Evolutionary conservation across 2,113 vertebrate genomes (phyloP), one percentile per base, ranked within the genome.

Genomic region (Pangasianodon gigas): DNA sequence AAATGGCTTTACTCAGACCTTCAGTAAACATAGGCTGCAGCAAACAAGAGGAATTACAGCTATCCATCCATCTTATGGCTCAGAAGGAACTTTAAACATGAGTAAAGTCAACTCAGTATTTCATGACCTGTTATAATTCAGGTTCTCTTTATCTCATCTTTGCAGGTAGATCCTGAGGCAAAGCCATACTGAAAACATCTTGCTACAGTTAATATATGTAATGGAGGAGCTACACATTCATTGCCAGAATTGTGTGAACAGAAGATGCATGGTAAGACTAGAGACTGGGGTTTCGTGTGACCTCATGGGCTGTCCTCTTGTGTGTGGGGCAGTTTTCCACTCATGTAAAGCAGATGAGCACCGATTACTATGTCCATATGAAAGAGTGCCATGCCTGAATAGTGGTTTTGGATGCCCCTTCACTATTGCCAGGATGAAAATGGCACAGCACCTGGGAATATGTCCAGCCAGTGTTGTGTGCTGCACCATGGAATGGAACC

Each of bases 401-500:
- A 96, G 92, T 88, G 97, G 95, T 51, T 99, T 99, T 85, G 98
- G 98, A 85, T 99, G 98, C 94, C 98, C 98, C 1, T 99, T 99
- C 94, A 94, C 93, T 48, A 94, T 99, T 88, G 90, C 96, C 6
- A 96, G 98, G 94, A 96, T 97, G 94, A 98, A 98, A 95, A 97
- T 99, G 92, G 97, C 97, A n/a, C 95, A 98, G 65, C 98, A 99
- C 92, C 96, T 99, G 21, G 96, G 97, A 93, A 94, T 94, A 1
- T 99, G 98, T 92, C 98, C 98, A 10, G 98, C 98, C 4, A 99
- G 98, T 87, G 98, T 99, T 88, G 98, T 99, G 0, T 99, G 98
- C 92, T 99, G 98, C 91, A 99, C 98, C 24, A 99, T 99, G 98
- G 98, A 99, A 92, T 99, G 98, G 98, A 99, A 99, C 90, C 97